Conservation (phyloP, 1,140 invertebrate genomes). For the Drosophila lini region DNA sequence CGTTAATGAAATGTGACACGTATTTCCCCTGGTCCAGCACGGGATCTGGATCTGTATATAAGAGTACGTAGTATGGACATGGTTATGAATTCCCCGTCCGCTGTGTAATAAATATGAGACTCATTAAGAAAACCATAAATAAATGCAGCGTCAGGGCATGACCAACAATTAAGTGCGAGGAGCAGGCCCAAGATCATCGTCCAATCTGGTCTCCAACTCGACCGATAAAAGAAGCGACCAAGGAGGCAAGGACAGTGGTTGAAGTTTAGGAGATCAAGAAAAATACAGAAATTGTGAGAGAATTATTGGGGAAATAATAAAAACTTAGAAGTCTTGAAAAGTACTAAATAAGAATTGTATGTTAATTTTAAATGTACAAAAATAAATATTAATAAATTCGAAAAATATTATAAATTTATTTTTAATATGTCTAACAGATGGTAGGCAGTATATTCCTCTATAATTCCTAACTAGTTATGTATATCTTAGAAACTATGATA, state of each 20-base stretch:
- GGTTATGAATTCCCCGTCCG: conserved; percentile 18
- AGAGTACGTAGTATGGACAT: conserved; percentile 13
- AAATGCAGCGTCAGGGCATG: conserved; percentile 80
- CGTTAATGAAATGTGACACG: conserved; percentile 81
- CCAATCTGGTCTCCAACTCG: conserved; percentile 35
- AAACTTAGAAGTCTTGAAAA: background rate
- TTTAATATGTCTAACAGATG: too few species aligned
- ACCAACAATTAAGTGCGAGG: conserved; percentile 78
- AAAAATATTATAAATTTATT: too few species aligned
- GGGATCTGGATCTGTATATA: conserved; percentile 4
- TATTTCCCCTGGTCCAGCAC: conserved; percentile 72
- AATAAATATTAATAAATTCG: too few species aligned
- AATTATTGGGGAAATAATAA: background rate
- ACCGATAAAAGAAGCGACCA: conserved; percentile 37
- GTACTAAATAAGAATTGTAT: too few species aligned
- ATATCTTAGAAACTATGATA: background rate
- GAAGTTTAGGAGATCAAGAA: too few species aligned
- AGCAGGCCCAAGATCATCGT: conserved; percentile 68
- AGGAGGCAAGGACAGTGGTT: conserved; percentile 28
- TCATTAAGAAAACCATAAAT: conserved; percentile 83
- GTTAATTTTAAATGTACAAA: too few species aligned
- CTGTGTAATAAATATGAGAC: conserved; percentile 81
- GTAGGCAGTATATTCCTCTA: too few species aligned
- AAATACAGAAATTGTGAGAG: background rate
- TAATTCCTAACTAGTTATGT: background rate